phyloP scores from a whole-genome alignment of 2,888 invertebrate species.

The Vanessa cardui region DNA sequence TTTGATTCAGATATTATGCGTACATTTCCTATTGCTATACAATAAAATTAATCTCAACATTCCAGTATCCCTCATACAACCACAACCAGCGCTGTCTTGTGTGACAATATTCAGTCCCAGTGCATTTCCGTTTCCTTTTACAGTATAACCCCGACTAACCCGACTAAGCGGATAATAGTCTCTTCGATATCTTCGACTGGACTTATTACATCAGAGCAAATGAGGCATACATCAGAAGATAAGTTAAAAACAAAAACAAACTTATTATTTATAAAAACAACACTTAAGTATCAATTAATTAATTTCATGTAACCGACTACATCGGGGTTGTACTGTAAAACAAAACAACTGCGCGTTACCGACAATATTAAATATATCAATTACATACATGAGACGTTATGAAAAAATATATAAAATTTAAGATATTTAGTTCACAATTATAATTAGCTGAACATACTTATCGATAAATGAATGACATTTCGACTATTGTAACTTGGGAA shows the following conservation, averaged over 20 bases:
- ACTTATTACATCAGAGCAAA: too few relatives aligned
- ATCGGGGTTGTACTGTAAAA: too few relatives aligned
- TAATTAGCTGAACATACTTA: slow-evolving; percentile 5
- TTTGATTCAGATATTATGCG: slow-evolving; percentile 44
- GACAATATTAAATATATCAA: too few relatives aligned
- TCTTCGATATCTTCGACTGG: neutral
- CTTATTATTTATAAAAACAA: too few relatives aligned
- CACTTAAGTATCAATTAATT: neutral
- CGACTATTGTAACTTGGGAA: neutral
- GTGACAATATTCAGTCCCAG: neutral
- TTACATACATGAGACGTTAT: too few relatives aligned
- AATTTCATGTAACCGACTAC: too few relatives aligned
- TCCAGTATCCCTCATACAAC: neutral
- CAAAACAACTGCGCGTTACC: too few relatives aligned
- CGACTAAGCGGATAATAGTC: too few relatives aligned
- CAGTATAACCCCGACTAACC: too few relatives aligned
- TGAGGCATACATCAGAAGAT: too few relatives aligned
- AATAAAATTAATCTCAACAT: neutral
- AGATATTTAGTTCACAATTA: neutral
- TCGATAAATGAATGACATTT: neutral
- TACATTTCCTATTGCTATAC: slow-evolving; percentile 7
- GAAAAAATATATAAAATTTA: slow-evolving; percentile 4
- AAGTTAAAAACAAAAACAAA: neutral
- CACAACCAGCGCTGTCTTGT: neutral
- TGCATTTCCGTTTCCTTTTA: neutral